Percentiles rank a stretch among this genome's conserved stretches.
Conservation (phyloP, 2,797 vertebrate species). For the Adrianichthys oophorus region DNA sequence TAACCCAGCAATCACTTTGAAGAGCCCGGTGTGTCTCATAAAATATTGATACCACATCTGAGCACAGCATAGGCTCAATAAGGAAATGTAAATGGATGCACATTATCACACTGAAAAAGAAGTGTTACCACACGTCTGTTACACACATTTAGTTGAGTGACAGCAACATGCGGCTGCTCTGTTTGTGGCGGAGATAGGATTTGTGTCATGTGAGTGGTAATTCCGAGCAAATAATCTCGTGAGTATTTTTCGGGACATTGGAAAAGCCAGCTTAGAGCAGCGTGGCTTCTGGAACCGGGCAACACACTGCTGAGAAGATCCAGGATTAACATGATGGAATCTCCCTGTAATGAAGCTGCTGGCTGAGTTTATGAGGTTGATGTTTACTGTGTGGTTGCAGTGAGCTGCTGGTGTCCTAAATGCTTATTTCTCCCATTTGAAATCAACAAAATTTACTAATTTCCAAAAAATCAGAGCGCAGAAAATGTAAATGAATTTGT, state of each 20-base stretch:
- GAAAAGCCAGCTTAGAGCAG: slow-evolving; percentile 55
- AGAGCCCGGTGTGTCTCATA: slow-evolving; percentile 46
- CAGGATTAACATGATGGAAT: slow-evolving; percentile 66
- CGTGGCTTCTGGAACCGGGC: slow-evolving; percentile 18
- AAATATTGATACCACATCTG: slow-evolving; percentile 52
- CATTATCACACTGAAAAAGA: slow-evolving; percentile 10
- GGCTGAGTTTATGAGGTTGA: slow-evolving; percentile 55
- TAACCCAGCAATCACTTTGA: slow-evolving; percentile 65
- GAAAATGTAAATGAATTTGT: slow-evolving; percentile 12
- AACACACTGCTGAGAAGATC: slow-evolving; percentile 45
- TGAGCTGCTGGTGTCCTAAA: slow-evolving; percentile 22
- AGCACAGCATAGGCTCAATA: slow-evolving; percentile 9
- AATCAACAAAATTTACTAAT: no score
- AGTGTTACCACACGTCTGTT: background rate
- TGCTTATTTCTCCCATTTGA: slow-evolving; percentile 14
- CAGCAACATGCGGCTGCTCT: slow-evolving; percentile 12
- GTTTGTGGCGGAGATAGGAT: slow-evolving; percentile 45
- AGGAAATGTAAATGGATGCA: slow-evolving; percentile 19
- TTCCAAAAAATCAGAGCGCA: no score
- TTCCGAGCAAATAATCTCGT: slow-evolving; percentile 49
- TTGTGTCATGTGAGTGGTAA: slow-evolving; percentile 56
- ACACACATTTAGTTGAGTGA: slow-evolving; percentile 8
- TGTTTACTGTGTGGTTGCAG: slow-evolving; percentile 34
- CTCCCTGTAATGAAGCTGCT: slow-evolving; percentile 72
- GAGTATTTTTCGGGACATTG: slow-evolving; percentile 35